phyloP scores from a whole-genome alignment of 1,140 invertebrate species.

The Littorina saxatilis region DNA sequence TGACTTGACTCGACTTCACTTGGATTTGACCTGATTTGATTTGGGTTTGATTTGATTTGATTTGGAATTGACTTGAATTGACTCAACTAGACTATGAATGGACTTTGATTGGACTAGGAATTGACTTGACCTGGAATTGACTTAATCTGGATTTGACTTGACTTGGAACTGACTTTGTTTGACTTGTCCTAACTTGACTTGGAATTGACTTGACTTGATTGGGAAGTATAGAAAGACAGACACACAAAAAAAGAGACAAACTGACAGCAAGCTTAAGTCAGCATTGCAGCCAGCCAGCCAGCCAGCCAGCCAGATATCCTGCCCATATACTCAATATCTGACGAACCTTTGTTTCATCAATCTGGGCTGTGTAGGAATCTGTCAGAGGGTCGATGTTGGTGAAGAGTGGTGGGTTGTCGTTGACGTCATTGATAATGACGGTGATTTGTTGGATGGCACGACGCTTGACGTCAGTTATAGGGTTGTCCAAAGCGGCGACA shows the following conservation, averaged over 20 bases:
- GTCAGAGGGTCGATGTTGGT: neutral
- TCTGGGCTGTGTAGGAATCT: neutral
- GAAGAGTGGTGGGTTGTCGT: constrained; percentile 46
- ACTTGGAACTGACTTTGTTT: no score
- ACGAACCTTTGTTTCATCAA: constrained; percentile 5
- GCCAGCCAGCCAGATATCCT: neutral
- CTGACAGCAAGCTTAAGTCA: neutral
- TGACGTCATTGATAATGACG: constrained; percentile 36
- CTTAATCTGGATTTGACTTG: no score
- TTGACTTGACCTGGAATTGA: no score
- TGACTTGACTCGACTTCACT: no score
- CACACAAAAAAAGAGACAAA: neutral
- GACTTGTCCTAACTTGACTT: no score
- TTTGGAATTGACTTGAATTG: no score
- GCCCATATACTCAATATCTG: constrained; percentile 23
- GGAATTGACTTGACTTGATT: no score
- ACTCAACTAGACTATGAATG: no score
- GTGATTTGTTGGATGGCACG: constrained; percentile 28
- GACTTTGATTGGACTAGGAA: no score
- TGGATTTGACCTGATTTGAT: no score
- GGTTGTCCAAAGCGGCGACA: constrained; percentile 45
- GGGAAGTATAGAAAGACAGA: neutral
- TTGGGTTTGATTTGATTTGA: no score
- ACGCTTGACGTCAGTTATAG: constrained; percentile 29
- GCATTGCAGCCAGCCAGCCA: neutral